Evolutionary conservation across 2,888 invertebrate species (phyloP).

Genomic region (Leuctra nigra): DNA sequence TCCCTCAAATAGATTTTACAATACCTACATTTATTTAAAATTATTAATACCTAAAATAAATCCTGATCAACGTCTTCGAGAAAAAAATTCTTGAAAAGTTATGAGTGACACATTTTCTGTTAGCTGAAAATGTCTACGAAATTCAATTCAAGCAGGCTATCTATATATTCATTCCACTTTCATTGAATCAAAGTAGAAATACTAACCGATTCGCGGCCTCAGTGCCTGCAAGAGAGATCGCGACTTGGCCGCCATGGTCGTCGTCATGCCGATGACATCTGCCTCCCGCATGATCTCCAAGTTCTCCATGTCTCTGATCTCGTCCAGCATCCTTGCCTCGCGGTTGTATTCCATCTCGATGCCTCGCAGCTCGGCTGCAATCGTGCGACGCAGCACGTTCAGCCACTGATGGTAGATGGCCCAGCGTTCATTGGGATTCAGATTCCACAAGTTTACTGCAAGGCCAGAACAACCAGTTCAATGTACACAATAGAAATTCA

Average conservation of each 20-base stretch:
- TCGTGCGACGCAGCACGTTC: neutral
- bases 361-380: slow-evolving; percentile 3
- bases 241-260: slow-evolving; percentile 64
- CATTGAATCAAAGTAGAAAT: too few species aligned
- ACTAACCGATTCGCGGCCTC: slow-evolving; percentile 55
- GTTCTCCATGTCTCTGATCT: slow-evolving; percentile 50
- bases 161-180: too few species aligned
- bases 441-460: slow-evolving; percentile 17
- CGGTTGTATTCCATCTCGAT: neutral
- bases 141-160: too few species aligned
- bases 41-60: too few species aligned
- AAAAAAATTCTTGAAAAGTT: too few species aligned
- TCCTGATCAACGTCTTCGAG: too few species aligned
- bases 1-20: too few species aligned
- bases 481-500: too few species aligned
- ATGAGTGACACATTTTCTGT: too few species aligned
- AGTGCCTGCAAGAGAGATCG: slow-evolving; percentile 54
- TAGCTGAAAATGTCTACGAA: too few species aligned
- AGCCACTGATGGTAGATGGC: slow-evolving; percentile 26
- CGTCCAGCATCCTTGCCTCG: slow-evolving; percentile 42
- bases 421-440: slow-evolving; percentile 22
- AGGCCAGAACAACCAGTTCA: neutral
- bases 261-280: slow-evolving; percentile 66
- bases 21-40: too few species aligned
- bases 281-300: slow-evolving; percentile 47